Base-by-base conservation (phyloP, 1,140 invertebrate genomes). In the Drosophila kohkoa region DNA sequence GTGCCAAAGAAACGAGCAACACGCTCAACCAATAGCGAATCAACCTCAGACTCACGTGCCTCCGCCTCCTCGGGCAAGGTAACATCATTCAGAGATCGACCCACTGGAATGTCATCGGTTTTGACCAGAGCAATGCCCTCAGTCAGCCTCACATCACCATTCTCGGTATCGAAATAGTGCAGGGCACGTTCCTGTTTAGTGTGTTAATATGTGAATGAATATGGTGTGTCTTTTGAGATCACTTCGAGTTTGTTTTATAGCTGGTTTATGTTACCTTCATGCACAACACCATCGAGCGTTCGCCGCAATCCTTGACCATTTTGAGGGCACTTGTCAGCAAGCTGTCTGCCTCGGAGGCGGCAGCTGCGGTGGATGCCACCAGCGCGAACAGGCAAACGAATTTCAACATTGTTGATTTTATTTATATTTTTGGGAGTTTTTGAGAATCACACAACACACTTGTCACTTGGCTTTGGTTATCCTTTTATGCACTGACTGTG, bases 1-100 rank as follows among this genome's bases (percentile, higher is more conserved):
- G 95, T 96, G 73, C 96, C 95, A 54, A 97, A 93, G 94, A 96
- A 97, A 67, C 95, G 94, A 65, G 95, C 94, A 32, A 96, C 94
- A 48, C 95, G 94, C 79, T 97, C 96, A 16, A 96, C 92, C 30
- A 97, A 93, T 55, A 96, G 94, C n/a, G 95, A 94, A 77, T 97
- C 96, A 3, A 97, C 94, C 58, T 95, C 95, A n/a, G 95, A 93
- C 92, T 97, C 96, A 68, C 96, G 94, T 11, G 95, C 95, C 77
- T 95, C 94, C 13, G 94, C 93, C 80, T 97, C 95, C 8, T 94
- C 94, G 20, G 96, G 95, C 58, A 97, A 92, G 15, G 93, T 92
- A 74, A 94, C 91, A 70, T 91, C 92, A 67, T 91, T 92, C 46
- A 93, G 90, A 1, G 94, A 93, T 68, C 93, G 93, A n/a, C 93